These are phyloP conservation scores for Athetis lepigone DNA, from an alignment of 2,888 invertebrate genomes.

Conservation along the genomic window DNA sequence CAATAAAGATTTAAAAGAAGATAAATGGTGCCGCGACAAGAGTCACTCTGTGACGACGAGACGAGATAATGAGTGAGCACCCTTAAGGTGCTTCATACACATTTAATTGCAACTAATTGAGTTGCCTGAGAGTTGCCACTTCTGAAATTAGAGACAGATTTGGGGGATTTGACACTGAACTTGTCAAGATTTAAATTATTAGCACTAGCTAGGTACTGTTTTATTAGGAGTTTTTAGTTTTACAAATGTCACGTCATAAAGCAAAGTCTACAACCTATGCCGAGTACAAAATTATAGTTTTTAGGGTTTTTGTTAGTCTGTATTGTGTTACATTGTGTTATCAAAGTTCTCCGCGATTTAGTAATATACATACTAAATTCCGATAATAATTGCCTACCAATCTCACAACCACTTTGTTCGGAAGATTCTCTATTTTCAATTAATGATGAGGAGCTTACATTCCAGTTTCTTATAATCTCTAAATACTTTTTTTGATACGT, in stretches of 20 bases:
- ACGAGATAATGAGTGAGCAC: conserved; percentile 37
- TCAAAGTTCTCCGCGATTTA: too few species aligned
- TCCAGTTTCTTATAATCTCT: too few species aligned
- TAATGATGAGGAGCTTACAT: too few species aligned
- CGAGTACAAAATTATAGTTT: too few species aligned
- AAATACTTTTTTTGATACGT: too few species aligned
- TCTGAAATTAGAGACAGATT: conserved; percentile 12
- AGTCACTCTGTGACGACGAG: conserved; percentile 55
- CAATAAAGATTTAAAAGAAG: conserved; percentile 53
- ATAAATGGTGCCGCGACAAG: conserved; percentile 41
- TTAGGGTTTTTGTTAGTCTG: too few species aligned
- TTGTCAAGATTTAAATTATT: neutral
- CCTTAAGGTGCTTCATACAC: conserved; percentile 39
- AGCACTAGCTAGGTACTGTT: neutral
- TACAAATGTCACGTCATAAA: conserved; percentile 8
- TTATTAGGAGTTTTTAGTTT: neutral
- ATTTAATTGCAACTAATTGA: conserved; percentile 61
- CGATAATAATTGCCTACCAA: too few species aligned
- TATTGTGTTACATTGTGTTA: too few species aligned
- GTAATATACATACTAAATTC: too few species aligned
- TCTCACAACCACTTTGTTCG: too few species aligned
- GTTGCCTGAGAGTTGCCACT: conserved; percentile 20
- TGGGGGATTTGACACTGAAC: conserved; percentile 1
- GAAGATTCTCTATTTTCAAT: too few species aligned
- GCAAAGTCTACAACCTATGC: too few species aligned